Evolutionary conservation across 2,888 invertebrate genomes (phyloP).

Genomic region (Lapara coniferarum): DNA sequence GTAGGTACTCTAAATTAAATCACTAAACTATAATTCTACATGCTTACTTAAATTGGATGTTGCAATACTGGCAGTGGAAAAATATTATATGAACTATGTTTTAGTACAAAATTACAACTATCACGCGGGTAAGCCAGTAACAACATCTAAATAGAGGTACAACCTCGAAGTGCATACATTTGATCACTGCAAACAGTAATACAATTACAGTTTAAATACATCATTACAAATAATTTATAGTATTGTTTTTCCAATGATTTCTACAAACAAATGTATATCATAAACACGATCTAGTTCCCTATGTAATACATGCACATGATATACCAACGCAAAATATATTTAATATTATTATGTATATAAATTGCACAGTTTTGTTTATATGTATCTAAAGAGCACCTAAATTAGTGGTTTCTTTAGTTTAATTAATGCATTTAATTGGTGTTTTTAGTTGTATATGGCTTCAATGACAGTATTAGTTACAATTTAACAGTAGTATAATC

Average conservation of each 20-base stretch:
- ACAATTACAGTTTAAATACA: conserved; percentile 14
- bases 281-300: conserved; percentile 43
- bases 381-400: conserved; percentile 67
- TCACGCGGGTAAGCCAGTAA: conserved; percentile 18
- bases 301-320: conserved; percentile 38
- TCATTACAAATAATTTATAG: conserved; percentile 27
- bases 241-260: conserved; percentile 39
- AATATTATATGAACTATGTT: conserved; percentile 66
- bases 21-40: conserved; percentile 56
- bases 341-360: conserved; percentile 49
- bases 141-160: conserved; percentile 43
- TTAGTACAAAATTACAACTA: conserved; percentile 56
- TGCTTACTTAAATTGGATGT: conserved; percentile 67
- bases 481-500: conserved; percentile 18
- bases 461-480: neutral
- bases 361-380: conserved; percentile 63
- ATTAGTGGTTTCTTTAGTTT: conserved; percentile 41
- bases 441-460: conserved; percentile 10
- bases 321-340: conserved; percentile 35
- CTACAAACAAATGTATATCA: conserved; percentile 34
- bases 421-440: conserved; percentile 15
- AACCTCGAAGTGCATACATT: conserved; percentile 28
- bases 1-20: conserved; percentile 55
- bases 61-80: conserved; percentile 84
- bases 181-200: conserved; percentile 26